Conservation (phyloP, 2,797 vertebrate genomes). For the Aeoliscus strigatus region DNA sequence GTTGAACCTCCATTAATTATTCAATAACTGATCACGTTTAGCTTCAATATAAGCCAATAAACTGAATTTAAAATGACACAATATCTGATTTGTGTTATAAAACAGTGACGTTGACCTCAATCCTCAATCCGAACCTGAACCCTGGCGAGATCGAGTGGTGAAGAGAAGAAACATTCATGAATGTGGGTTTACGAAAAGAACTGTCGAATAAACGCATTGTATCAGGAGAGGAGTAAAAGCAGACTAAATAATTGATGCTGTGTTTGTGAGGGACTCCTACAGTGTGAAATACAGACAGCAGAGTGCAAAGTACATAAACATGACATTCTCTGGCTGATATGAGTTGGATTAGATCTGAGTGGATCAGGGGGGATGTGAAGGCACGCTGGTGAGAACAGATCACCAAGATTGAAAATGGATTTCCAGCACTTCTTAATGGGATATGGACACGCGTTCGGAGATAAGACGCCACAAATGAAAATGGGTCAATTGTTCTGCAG, state of each 20-base stretch:
- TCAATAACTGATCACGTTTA: too few species aligned
- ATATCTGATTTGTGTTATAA: too few species aligned
- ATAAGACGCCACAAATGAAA: conserved; percentile 63
- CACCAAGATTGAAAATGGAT: conserved; percentile 70
- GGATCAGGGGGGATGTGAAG: conserved; percentile 62
- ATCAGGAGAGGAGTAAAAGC: neutral
- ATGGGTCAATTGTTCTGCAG: conserved; percentile 74
- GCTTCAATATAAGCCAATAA: too few species aligned
- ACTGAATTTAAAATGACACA: too few species aligned
- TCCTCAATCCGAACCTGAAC: too few species aligned
- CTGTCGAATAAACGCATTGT: neutral
- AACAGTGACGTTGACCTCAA: too few species aligned
- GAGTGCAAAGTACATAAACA: conserved; percentile 27
- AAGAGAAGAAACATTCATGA: too few species aligned
- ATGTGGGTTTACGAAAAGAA: too few species aligned
- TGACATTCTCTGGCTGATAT: conserved; percentile 40
- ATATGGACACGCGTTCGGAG: conserved; percentile 56
- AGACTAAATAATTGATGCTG: neutral
- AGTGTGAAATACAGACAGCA: conserved; percentile 5
- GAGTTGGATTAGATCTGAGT: conserved; percentile 61
- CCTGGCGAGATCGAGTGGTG: too few species aligned
- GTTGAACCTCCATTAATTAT: too few species aligned
- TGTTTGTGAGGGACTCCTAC: neutral
- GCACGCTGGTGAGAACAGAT: conserved; percentile 66
- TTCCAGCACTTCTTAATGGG: conserved; percentile 71